phyloP scores from a whole-genome alignment of 2,113 vertebrate genomes.

The Chloebia gouldiae region DNA sequence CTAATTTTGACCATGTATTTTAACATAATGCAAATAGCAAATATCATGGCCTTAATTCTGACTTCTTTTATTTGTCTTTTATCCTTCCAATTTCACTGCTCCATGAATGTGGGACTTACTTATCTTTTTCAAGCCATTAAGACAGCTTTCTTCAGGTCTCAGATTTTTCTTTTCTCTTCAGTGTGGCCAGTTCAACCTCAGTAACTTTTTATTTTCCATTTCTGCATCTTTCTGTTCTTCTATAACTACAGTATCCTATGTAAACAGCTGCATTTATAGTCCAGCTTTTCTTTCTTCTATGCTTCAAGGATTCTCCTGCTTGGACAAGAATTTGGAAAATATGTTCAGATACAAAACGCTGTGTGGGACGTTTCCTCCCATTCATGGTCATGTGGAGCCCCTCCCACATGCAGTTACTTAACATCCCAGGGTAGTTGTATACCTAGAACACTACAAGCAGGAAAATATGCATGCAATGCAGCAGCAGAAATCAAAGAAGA shows the following conservation, averaged over 20 bases:
- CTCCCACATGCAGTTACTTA: neutral
- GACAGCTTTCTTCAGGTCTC: neutral
- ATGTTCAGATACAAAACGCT: neutral
- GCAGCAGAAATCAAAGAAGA: neutral
- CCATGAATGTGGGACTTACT: accelerated
- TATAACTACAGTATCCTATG: neutral
- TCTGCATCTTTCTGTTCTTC: neutral
- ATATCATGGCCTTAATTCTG: neutral
- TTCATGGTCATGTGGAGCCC: neutral
- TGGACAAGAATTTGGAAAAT: neutral
- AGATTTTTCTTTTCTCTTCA: neutral
- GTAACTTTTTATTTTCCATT: neutral
- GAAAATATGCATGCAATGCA: neutral
- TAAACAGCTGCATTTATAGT: neutral
- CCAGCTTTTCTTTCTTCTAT: neutral
- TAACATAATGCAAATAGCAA: neutral
- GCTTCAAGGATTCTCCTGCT: neutral
- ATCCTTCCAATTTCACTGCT: neutral
- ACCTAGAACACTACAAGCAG: neutral
- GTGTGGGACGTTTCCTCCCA: neutral
- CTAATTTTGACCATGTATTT: neutral
- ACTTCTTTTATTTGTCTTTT: neutral
- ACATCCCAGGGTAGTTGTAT: neutral
- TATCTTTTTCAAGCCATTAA: neutral
- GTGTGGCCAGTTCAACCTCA: neutral